Conservation (phyloP, 2,888 invertebrate species). For the Ceramica pisi region DNA sequence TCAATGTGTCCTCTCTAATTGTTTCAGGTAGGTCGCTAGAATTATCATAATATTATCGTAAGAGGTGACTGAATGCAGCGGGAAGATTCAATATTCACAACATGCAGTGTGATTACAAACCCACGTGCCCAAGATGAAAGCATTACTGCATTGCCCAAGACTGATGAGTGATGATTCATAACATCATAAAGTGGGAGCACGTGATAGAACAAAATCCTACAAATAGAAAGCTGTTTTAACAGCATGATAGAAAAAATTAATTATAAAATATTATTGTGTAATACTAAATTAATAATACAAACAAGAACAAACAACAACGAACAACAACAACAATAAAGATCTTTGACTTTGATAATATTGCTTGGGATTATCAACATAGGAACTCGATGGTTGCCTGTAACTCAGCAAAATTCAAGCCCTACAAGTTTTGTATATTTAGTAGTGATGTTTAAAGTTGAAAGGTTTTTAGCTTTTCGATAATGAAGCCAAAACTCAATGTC, state of each 20-base stretch:
- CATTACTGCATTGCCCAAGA: constrained; percentile 2
- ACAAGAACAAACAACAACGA: no score
- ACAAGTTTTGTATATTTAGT: no score
- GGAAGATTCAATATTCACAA: constrained; percentile 5
- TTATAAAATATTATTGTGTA: no score
- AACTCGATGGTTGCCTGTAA: no score
- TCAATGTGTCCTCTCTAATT: background rate
- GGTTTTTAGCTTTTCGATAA: background rate
- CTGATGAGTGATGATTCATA: background rate
- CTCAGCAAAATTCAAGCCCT: no score
- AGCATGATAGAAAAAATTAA: no score
- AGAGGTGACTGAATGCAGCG: background rate
- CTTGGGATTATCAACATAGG: no score
- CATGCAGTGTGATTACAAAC: constrained; percentile 9
- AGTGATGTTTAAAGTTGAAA: no score
- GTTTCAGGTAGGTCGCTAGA: background rate
- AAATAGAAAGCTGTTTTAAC: no score
- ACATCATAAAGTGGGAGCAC: background rate
- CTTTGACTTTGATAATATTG: no score
- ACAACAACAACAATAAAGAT: no score
- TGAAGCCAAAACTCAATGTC: background rate
- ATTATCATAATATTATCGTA: background rate
- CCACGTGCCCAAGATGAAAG: constrained; percentile 4
- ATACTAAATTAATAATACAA: no score
- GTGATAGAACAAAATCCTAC: background rate